Base-by-base conservation (phyloP, 2,113 vertebrate genomes). In the Meriones unguiculatus region DNA sequence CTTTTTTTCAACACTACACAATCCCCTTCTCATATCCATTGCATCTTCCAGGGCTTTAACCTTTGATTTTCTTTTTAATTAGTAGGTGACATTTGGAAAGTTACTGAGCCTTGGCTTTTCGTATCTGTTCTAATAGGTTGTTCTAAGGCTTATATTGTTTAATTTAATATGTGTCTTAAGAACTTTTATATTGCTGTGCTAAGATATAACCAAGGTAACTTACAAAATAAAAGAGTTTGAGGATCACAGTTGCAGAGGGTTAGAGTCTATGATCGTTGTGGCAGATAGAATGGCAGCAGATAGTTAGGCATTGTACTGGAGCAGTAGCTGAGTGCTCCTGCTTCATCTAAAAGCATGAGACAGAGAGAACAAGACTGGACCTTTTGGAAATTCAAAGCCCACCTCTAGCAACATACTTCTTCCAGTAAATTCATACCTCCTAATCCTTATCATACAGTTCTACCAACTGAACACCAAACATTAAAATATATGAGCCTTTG, bases 131-230 rank as follows among this genome's bases (percentile, higher is more conserved):
- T 32, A 88, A 7, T 85, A 54, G 32, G 25, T 81, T 35, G 32
- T 85, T 85, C n/a, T 92, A 54, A 85, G 17, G 28, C 92, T 92
- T 92, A 95, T 64, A 89, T 86, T 7, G 76, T 81, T 87, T 84
- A 88, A 82, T 69, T 91, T 93, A 91, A 95, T 35, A 24, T 17
- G 15, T 84, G 14, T 28, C 59, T 84, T 84, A 64, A 38, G n/a
- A 17, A 84, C 59, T 84, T 84, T 38, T 7, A 7, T 41, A 41
- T 7, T 84, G 57, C 22, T 84, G 57, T 59, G 59, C 24, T 76
- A 76, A 76, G 25, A 76, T 76, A 28, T 28, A 24, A 76, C 41
- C 24, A 46, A 76, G 24, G 41, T 24, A 76, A 76, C 41, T 76
- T 76, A 76, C 25, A 76, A 24, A 76, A 25, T 7, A 28, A 46